Base-by-base conservation (phyloP, 2,888 invertebrate species). In the Camponotus fellah region DNA sequence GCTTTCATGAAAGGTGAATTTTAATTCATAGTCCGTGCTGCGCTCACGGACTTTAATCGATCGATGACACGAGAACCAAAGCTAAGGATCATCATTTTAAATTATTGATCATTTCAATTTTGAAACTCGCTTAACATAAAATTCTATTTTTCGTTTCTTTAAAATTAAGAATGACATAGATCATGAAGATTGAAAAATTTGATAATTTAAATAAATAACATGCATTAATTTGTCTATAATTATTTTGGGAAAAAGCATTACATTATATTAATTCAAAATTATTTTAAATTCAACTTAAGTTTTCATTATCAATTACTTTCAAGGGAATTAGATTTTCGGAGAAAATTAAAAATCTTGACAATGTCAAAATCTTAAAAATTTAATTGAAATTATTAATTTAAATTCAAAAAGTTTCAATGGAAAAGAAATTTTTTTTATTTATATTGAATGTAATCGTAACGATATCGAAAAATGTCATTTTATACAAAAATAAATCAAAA, bases 1-100 rank as follows among this genome's bases (percentile, higher is more conserved):
- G 92, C 91, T 82, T 92, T 93, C 60, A 93, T 93, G 86, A 94
- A 93, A 94, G 94, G 94, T 94, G 84, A 93, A 87, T 90, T 89
- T 81, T 77, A 69, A n/a, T n/a, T 17, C n/a, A 37, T 40, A 56
- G 26, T 75, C 60, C 37, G 79, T 17, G 3, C 8, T 32, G 37
- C 40, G 77, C 53, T n/a, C 53, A 34, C 77, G 53, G 62, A 77
- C 43, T 64, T 62, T 5, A 53, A 64, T 26, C 8, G 64, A 64
- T 34, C n/a, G n/a, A 77, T 53, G 64, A 75, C 14, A 81, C 64
- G 80, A 81, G 64, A 53, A 65, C 1, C 43, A 12, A 60, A 32
- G 32, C 53, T 40, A 34, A 72, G 9, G 9, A 43, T 12, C 74
- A 56, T 56, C 32, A 9, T n/a, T 69, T 32, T 40, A 56, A 40